Base-by-base conservation (phyloP, 1,140 invertebrate species). In the Aphelenchoides besseyi region DNA sequence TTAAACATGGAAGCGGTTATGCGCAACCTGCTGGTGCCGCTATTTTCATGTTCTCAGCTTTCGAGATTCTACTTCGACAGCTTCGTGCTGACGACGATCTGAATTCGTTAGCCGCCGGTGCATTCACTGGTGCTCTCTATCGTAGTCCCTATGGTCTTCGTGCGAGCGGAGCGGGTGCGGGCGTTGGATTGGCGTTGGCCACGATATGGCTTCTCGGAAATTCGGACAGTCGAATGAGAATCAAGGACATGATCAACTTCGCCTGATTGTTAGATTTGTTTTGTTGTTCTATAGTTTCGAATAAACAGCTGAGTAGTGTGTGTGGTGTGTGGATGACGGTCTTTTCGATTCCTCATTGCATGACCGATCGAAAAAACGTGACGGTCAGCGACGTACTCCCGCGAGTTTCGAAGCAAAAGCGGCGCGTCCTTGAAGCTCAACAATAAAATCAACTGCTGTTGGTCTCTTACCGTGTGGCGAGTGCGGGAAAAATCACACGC, bases 1-100 rank as follows among this genome's bases (percentile, higher is more conserved):
- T 70, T 1, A 79, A 79, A 28, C 72, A 80, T 41, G 77, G 77
- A 48, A 80, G 78, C 59, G 77, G 74, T 9, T 79, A 78, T 61
- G 77, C 77, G 16, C 77, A 79, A 69, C 61, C 72, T 9, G 79
- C 79, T 28, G 77, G 77, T 1, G 67, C 71, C 3, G 78, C 79
- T 2, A 72, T 79, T 28, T 78, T 79, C 36, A n/a, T 79, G 12
- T 79, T 74, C 59, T 80, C 71, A 3, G 76, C 36, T 1, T 29
- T 73, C 23, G 75, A 80, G 29, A 54, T 79, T 32, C 23, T 36
- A 2, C 33, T 80, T 26, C 71, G 72, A 41, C 41, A 30, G 54
- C 18, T 66, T 28, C 75, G 78, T 33, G 69, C 71, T 41, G 70
- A 74, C 16, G 79, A 81, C 36, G 75, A 79, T 48, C 33, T 79